These are phyloP conservation scores for Ichneumoninae sp. DNA, from an alignment of 2,888 invertebrate genomes.

Conservation along the genomic window DNA sequence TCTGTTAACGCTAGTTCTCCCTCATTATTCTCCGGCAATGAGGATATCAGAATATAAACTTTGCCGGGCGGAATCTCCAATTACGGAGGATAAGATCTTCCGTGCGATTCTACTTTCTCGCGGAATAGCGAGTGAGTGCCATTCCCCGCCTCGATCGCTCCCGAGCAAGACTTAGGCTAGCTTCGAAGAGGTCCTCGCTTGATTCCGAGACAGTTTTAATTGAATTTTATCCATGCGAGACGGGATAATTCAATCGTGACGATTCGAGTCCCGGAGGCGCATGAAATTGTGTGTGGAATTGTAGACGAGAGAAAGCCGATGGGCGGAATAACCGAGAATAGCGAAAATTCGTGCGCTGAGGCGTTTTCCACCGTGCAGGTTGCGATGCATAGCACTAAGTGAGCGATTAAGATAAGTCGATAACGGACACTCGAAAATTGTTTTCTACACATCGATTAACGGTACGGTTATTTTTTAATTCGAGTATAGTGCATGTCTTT, in stretches of 20 bases:
- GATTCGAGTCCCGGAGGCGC: conserved; percentile 44
- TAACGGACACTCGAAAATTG: background rate
- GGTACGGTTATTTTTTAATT: background rate
- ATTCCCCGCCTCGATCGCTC: conserved; percentile 25
- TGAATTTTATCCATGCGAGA: conserved; percentile 56
- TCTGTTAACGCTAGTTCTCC: conserved; percentile 29
- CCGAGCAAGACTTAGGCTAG: conserved; percentile 24
- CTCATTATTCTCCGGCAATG: conserved; percentile 33
- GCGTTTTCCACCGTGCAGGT: background rate
- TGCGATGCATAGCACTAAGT: background rate
- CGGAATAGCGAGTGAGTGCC: conserved; percentile 31
- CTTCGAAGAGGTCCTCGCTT: conserved; percentile 33
- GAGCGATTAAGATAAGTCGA: background rate
- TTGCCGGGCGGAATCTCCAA: conserved; percentile 47
- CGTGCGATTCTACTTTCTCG: conserved; percentile 35
- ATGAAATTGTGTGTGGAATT: conserved; percentile 50
- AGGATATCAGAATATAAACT: conserved; percentile 60
- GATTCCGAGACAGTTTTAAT: conserved; percentile 63
- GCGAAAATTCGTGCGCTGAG: background rate
- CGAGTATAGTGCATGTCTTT: background rate
- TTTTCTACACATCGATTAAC: background rate
- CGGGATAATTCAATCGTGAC: conserved; percentile 63
- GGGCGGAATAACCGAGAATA: conserved; percentile 10
- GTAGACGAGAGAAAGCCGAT: conserved; percentile 11
- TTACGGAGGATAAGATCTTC: conserved; percentile 56